Base-by-base conservation (phyloP, 2,113 vertebrate species). In the Salminus brasiliensis region DNA sequence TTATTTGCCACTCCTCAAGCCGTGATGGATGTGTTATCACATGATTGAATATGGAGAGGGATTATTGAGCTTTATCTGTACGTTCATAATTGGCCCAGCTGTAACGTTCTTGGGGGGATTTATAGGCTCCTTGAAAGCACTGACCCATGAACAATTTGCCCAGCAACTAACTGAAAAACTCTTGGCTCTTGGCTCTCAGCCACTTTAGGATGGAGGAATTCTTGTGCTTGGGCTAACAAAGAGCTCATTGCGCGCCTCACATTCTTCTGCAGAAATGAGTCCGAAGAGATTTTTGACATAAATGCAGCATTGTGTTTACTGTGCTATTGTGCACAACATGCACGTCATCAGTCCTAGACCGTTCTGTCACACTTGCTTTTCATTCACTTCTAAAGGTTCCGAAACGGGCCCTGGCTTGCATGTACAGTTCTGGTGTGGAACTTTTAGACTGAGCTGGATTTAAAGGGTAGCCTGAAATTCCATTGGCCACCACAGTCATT, bases 101-200 rank as follows among this genome's bases (percentile, higher is more conserved):
- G 30, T 41, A 67, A 49, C 59, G 63, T 73, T 81, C 62, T 34
- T 81, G 5, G 10, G 16, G 53, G 78, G 52, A n/a, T 80, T 74
- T 63, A 47, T 11, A 60, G 63, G 69, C 39, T 77, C 53, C 52
- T 85, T 82, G 71, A 70, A 78, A 78, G 6, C 45, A 68, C 69
- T 82, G 81, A 82, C 62, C 62, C 68, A 52, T 55, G 25, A 65
- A 70, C 67, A 70, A 69, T 68, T 74, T 32, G 63, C 62, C 65
- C 49, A 70, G 49, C 57, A 78, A 74, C 81, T 55, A 18, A 23
- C 30, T 45, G 60, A n/a, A 39, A 69, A 32, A 63, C 30, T 73
- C 12, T n/a, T n/a, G n/a, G n/a, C n/a, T 29, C 49, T 13, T 73
- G 66, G 53, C 39, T 66, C 57, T 75, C 65, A 76, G 59, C 80